A percentile compares a stretch with the other conserved stretches of the same genome.
These are phyloP conservation scores for Cyprinodon brontotheroides DNA, from an alignment of 2,113 vertebrate genomes.

Conservation along the genomic window DNA sequence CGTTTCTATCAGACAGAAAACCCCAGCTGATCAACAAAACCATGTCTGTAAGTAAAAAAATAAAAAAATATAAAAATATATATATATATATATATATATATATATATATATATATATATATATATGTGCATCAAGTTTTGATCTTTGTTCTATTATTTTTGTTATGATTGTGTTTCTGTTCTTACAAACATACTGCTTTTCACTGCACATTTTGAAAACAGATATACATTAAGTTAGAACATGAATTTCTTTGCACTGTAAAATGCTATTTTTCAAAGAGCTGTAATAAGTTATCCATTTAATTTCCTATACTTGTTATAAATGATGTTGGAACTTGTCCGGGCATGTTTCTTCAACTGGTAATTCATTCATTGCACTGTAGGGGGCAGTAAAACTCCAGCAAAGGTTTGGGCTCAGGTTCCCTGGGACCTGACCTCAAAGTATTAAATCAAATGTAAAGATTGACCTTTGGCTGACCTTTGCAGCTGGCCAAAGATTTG, in stretches of 20 bases:
- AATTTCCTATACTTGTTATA: not conserved
- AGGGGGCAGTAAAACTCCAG: constrained; percentile 10
- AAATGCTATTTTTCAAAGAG: not conserved
- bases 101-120: no score
- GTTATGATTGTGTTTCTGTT: not conserved
- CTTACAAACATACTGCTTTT: not conserved
- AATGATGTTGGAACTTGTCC: constrained; percentile 42
- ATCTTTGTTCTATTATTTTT: not conserved
- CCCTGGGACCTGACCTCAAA: not conserved
- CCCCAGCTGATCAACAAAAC: not conserved
- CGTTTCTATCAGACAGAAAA: constrained; percentile 9
- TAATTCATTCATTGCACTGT: constrained; percentile 18
- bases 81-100: no score
- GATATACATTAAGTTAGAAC: not conserved
- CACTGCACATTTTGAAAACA: not conserved
- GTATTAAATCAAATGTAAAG: not conserved
- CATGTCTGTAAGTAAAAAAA: constrained; percentile 57
- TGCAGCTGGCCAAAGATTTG: constrained; percentile 82
- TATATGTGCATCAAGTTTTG: not conserved
- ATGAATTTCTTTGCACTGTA: not conserved
- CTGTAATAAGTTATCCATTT: not conserved
- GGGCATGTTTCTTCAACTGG: constrained; percentile 44
- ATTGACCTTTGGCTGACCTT: not conserved
- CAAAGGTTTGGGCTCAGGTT: not conserved
- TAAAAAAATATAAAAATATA: no score